Conservation (phyloP, 30 jellyfish, hydroid and myxozoan species). For the Turritopsis dohrnii region DNA sequence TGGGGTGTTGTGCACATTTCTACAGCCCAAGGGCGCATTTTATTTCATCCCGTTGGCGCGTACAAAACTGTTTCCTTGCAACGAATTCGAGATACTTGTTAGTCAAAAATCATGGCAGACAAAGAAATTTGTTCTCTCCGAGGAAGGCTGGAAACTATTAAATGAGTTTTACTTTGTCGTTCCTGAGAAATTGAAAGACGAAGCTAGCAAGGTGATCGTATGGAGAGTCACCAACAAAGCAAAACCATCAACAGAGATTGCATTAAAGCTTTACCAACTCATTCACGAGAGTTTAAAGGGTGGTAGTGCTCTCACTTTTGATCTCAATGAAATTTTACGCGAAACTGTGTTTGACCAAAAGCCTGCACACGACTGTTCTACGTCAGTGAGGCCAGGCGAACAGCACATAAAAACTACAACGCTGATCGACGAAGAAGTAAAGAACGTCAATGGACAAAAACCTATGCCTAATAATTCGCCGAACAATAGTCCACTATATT, state of each 20-base stretch:
- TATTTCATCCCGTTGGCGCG: not conserved
- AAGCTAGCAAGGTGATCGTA: not conserved
- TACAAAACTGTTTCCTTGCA: not conserved
- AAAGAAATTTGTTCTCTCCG: not conserved
- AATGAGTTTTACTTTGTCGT: not conserved
- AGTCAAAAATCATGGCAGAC: not conserved
- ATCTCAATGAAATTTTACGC: not conserved
- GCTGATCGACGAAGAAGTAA: not conserved
- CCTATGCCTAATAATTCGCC: constrained; percentile 11
- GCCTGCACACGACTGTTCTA: not conserved
- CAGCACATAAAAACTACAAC: not conserved
- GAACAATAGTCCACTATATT: not conserved
- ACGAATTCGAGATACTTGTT: not conserved
- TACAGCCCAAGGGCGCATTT: not conserved
- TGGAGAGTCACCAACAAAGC: not conserved
- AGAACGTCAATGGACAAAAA: not conserved
- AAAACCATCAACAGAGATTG: not conserved
- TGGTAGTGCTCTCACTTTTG: not conserved
- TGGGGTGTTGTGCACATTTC: not conserved
- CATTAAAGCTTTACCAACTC: not conserved
- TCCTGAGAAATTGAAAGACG: not conserved
- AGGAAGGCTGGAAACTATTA: not conserved
- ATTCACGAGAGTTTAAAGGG: not conserved
- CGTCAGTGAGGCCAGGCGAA: not conserved
- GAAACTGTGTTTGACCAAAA: not conserved